A percentile compares a stretch with the other conserved stretches of the same genome.
These are phyloP conservation scores for Chitala chitala DNA, from an alignment of 2,113 vertebrate species.

Conservation along the genomic window DNA sequence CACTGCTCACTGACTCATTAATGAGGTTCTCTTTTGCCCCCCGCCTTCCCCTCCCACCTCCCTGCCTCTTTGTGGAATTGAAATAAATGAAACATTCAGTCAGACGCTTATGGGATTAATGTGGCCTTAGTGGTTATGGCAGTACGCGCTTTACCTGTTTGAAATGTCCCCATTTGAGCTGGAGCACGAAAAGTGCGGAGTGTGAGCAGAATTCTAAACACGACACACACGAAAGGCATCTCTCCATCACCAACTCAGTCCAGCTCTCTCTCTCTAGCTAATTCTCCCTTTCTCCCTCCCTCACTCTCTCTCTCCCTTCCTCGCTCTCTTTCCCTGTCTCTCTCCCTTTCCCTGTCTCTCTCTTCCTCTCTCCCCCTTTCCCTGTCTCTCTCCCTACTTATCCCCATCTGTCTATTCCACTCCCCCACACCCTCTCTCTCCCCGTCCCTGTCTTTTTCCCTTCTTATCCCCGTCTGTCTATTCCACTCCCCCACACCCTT, in stretches of 20 bases:
- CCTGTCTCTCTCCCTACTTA: not conserved
- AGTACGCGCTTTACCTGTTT: not conserved
- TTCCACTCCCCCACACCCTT: not conserved
- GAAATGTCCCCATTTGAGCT: not conserved
- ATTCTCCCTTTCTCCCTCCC: not conserved
- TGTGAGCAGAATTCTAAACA: not conserved
- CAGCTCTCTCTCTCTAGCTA: not conserved
- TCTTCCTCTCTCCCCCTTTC: not conserved
- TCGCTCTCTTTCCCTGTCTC: not conserved
- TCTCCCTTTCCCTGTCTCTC: not conserved
- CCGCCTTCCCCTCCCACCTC: slow-evolving; percentile 8
- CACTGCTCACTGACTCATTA: slow-evolving; percentile 29
- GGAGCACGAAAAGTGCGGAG: not conserved
- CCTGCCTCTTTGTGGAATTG: slow-evolving; percentile 10
- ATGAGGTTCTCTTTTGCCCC: slow-evolving; percentile 36
- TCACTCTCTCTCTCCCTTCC: not conserved
- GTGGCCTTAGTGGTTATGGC: not conserved
- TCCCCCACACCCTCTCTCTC: not conserved
- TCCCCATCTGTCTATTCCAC: too few species aligned
- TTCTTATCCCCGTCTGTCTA: not conserved
- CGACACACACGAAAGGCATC: not conserved
- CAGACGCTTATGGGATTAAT: slow-evolving; percentile 22
- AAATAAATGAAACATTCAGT: slow-evolving; percentile 20
- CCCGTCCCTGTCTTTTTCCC: not conserved
- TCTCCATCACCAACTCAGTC: not conserved